phyloP scores from a whole-genome alignment of 1,140 invertebrate genomes.

The Metaphire vulgaris region DNA sequence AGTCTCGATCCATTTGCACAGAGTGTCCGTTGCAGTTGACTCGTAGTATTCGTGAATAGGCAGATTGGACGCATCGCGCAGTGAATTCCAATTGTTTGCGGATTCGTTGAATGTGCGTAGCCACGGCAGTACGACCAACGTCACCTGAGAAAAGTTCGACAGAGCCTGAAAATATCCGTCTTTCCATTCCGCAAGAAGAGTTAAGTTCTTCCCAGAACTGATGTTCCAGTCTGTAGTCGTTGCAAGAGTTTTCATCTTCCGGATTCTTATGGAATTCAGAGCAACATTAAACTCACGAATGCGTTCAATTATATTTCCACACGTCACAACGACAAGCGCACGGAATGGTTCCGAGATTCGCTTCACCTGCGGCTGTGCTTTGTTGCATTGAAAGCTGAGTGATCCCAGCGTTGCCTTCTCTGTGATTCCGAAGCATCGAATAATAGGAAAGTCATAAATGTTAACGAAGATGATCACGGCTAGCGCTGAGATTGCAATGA shows the following conservation, averaged over 20 bases:
- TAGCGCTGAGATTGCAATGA: too few relatives aligned
- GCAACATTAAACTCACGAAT: background rate
- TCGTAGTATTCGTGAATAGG: background rate
- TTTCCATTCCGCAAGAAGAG: background rate
- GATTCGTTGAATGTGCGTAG: background rate
- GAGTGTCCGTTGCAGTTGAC: background rate
- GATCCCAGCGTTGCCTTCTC: too few relatives aligned
- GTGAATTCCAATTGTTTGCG: background rate
- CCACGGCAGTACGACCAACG: background rate
- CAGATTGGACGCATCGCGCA: background rate
- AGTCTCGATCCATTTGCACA: background rate
- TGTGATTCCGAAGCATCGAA: too few relatives aligned
- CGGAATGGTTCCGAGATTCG: background rate
- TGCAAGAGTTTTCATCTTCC: background rate
- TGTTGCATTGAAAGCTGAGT: too few relatives aligned
- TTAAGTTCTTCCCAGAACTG: background rate
- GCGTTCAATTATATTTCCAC: background rate
- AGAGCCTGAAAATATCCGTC: background rate
- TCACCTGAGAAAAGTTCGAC: background rate
- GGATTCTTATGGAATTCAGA: background rate
- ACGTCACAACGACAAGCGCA: background rate
- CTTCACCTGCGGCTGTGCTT: too few relatives aligned
- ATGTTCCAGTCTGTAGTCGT: background rate
- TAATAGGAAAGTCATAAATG: too few relatives aligned
- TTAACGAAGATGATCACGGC: too few relatives aligned